Evolutionary conservation across 2,113 vertebrate genomes (phyloP), one percentile per base, ranked within the genome.

Genomic region (Struthidea cinerea): DNA sequence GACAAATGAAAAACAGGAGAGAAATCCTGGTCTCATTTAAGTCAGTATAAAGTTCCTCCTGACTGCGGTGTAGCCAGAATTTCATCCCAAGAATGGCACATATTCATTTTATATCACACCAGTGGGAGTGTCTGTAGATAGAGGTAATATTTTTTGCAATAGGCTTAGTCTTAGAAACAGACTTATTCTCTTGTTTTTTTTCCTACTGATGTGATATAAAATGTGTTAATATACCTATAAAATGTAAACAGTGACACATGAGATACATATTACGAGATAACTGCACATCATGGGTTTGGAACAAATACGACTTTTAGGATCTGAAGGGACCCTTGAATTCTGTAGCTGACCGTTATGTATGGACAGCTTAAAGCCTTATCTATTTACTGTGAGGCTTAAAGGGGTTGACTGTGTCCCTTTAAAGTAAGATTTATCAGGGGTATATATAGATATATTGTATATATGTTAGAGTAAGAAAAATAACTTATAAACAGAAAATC

Each of bases 371-470:
- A 90, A 96, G 97, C 94, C 96, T 97, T 97, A 85, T 85, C 14
- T 77, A 81, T 79, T 97, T 94, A 96, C 92, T 94, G 60, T 90
- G 94, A 97, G 97, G 97, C 96, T 97, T 95, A 94, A 96, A 95
- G 90, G 87, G 94, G 93, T 96, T 96, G 89, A 96, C 88, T 83
- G 97, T 97, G 98, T 97, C 97, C 94, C 96, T 98, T 97, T 96
- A 97, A 97, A 97, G 96, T 97, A 97, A 97, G 96, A 97, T 97
- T 97, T 97, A 96, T 98, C 97, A 98, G 98, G 97, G 98, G 97
- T 98, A 98, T 98, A 97, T 98, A 98, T 98, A 98, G 97, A 97
- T 98, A 98, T 98, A 98, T 98, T 98, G 97, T 98, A 98, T 97
- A 98, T 98, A 98, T 98, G 97, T 97, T 98, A 97, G 97, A 98